phyloP scores from a whole-genome alignment of 2,113 vertebrate genomes.

The Thomomys bottae region DNA sequence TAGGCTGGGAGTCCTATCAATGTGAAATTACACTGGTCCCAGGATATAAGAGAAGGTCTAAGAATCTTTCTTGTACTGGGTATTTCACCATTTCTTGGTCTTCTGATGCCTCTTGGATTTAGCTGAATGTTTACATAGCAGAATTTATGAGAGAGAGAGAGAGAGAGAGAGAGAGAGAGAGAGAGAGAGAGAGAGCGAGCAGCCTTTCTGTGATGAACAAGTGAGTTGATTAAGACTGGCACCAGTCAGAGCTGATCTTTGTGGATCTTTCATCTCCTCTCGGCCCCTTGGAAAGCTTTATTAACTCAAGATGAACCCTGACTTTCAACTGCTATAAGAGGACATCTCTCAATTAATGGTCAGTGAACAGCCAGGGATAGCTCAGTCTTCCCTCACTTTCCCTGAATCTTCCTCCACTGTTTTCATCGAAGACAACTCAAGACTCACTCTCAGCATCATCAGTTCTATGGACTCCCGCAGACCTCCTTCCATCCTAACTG shows the following conservation, averaged over 20 bases:
- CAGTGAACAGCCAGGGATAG: not conserved
- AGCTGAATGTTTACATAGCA: not conserved
- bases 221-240: constrained; percentile 49
- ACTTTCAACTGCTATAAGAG: not conserved
- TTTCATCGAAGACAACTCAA: not conserved
- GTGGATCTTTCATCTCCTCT: constrained; percentile 11
- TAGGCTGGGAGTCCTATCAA: not conserved
- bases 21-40: not conserved
- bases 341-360: not conserved
- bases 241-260: constrained; percentile 49
- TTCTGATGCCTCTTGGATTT: not conserved
- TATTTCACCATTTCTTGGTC: not conserved
- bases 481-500: not conserved
- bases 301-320: constrained; percentile 53
- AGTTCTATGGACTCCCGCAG: not conserved
- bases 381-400: not conserved
- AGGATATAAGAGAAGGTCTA: not conserved
- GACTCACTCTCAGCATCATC: not conserved
- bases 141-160: not conserved
- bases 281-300: constrained; percentile 47
- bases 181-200: not conserved
- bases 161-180: no score
- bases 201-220: not conserved
- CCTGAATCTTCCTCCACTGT: not conserved
- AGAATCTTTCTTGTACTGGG: not conserved